phyloP scores from a whole-genome alignment of 2,113 vertebrate genomes.

The Phasianus colchicus region DNA sequence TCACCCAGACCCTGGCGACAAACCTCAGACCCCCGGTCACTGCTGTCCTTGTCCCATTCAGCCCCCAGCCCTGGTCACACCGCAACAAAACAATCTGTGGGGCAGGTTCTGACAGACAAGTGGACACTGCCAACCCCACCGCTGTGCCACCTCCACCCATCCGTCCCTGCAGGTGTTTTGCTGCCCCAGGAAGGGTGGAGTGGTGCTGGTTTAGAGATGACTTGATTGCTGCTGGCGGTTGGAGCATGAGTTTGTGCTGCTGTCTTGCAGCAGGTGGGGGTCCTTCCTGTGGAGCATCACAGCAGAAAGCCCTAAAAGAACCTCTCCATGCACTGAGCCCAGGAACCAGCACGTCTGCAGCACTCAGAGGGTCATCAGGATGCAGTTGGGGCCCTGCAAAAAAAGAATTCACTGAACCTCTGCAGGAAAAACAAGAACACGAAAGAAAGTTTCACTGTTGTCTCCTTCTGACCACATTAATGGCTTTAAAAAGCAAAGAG shows the following conservation, averaged over 20 bases:
- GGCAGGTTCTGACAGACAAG: not conserved
- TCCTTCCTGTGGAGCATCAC: not conserved
- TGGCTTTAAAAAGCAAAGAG: not conserved
- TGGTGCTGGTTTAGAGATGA: not conserved
- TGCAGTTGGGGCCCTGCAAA: not conserved
- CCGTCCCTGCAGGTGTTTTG: not conserved
- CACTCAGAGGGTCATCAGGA: not conserved
- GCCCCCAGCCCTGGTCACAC: too few species aligned
- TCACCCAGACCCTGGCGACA: not conserved
- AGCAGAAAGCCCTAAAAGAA: too few species aligned
- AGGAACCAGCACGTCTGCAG: not conserved
- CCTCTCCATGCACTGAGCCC: not conserved
- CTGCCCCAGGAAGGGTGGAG: conserved; percentile 65
- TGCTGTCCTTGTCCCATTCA: too few species aligned
- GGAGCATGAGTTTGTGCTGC: not conserved
- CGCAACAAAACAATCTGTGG: too few species aligned
- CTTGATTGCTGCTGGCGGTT: not conserved
- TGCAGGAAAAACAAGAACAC: not conserved
- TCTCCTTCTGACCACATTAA: not conserved
- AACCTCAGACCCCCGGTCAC: not conserved
- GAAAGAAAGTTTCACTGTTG: not conserved
- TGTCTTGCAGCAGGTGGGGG: not conserved
- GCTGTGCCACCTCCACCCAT: not conserved
- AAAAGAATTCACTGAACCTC: not conserved
- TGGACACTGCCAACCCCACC: not conserved